A percentile compares a stretch with the other conserved stretches of the same genome.
These are phyloP conservation scores for Drosophila tripunctata DNA, from an alignment of 2,888 invertebrate species.

Conservation along the genomic window DNA sequence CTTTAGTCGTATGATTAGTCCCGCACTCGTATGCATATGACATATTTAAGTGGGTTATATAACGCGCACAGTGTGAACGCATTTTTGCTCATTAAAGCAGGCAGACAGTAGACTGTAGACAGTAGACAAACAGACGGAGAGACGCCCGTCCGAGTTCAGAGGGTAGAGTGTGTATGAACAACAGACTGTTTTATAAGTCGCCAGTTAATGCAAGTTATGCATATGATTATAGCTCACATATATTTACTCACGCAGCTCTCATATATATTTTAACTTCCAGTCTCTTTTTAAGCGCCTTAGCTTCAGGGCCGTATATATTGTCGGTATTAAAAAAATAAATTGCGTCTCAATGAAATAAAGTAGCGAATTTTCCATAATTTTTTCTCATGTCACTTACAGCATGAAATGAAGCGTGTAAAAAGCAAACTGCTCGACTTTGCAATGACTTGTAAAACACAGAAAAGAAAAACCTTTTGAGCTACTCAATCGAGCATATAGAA, in stretches of 20 bases:
- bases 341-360: slow-evolving; percentile 49
- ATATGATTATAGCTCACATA: slow-evolving; percentile 30
- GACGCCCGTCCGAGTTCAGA: too few relatives aligned
- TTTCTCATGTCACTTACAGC: neutral
- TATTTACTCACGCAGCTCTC: neutral
- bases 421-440: neutral
- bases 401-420: neutral
- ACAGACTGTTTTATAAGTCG: slow-evolving; percentile 39
- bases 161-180: neutral
- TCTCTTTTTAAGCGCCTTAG: slow-evolving; percentile 60
- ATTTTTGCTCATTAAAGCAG: slow-evolving; percentile 47
- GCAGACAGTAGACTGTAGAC: slow-evolving; percentile 4
- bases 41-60: slow-evolving; percentile 77
- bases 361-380: slow-evolving; percentile 35
- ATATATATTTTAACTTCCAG: neutral
- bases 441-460: neutral
- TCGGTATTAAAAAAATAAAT: slow-evolving; percentile 33
- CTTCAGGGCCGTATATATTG: slow-evolving; percentile 40
- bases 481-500: too few relatives aligned
- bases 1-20: slow-evolving; percentile 68
- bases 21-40: slow-evolving; percentile 64
- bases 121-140: neutral
- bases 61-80: slow-evolving; percentile 20
- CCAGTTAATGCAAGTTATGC: slow-evolving; percentile 50
- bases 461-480: too few relatives aligned